Evolutionary conservation across 1,140 invertebrate species (phyloP), one percentile per base, ranked within the genome.

Genomic region (Camponotus pennsylvanicus): DNA sequence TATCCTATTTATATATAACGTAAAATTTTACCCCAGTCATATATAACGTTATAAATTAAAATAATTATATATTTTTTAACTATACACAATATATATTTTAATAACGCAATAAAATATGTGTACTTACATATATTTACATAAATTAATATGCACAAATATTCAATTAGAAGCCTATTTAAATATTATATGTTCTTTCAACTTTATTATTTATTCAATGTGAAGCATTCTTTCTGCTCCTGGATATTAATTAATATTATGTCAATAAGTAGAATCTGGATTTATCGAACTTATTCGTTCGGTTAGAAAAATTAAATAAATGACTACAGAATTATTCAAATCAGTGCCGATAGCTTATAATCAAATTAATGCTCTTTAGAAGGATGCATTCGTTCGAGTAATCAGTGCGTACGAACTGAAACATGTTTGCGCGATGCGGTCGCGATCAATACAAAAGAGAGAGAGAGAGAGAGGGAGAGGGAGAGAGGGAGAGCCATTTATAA

Each of bases 391-490:
- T 27, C 21, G 13, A 55, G 4, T 15, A 15, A 40, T 57, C 21
- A 57, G 6, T 42, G 5, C 52, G 11, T 42, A 71, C 52, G 27
- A 27, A n/a, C 6, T 42, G 37, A 11, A 32, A 32, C 27, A 1
- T 57, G 37, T 18, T 64, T 8, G 27, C 49, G 11, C 49, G 11
- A 64, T 13, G 9, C n/a, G 27, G 45, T n/a, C 9, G 5, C 78
- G 78, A 80, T 80, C 78, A 57, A 80, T 59, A 80, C 45, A 37
- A 55, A 18, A 18, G 21, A 63, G 73, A 42, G 40, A 42, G 40
- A 8, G 18, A 66, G 34, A 37, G 34, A n/a, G 45, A 45, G 67
- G 27, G 40, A 32, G 15, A 21, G 57, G 2, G 34, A 40, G 40
- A 40, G 21, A 69, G 76, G 21, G 6, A 45, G 6, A 79, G n/a